Evolutionary conservation across 2,888 invertebrate species (phyloP), one percentile per base, ranked within the genome.

Genomic region (Argynnis bischoffii): DNA sequence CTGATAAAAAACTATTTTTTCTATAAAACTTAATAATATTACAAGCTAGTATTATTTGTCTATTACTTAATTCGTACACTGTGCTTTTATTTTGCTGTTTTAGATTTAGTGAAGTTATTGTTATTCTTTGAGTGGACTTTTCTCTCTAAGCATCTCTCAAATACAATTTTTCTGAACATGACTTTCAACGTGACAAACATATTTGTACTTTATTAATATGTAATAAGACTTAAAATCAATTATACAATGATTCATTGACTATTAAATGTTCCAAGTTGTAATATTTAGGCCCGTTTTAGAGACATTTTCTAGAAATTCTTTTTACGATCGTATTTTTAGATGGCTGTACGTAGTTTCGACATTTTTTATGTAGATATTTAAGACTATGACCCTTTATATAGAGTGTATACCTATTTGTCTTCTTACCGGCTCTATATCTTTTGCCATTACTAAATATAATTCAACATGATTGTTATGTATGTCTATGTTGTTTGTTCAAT

Each of bases 241-340:
- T 57, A 31, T 51, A 31, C 35, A 31, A 16, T 46, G 31, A 54
- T 54, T 31, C 47, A 60, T 50, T 55, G 47, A 66, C 60, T 8
- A 31, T 41, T 47, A n/a, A 47, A 47, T 57, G 26, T 21, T 64
- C 55, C 18, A 51, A 61, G 61, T 54, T 16, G 18, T 48, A 53
- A 26, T 55, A 48, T 63, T 16, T 59, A 63, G 48, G 54, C 11
- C 26, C 35, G 11, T 8, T 41, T 41, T 41, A 11, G 35, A 41
- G 1, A 41, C 26, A 26, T 57, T 67, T 63, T 67, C 55, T 66
- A 64, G 51, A 46, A 14, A 59, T 63, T 66, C 57, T 41, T 67
- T 66, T 64, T 66, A 66, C 41, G 21, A 59, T 48, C 54, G 51
- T 89, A 89, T 90, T 90, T 90, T 89, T 90, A 88, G 89, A 90